Percentiles rank a stretch among this genome's conserved stretches.
phyloP scores from a whole-genome alignment of 1,140 invertebrate genomes.

The Drosophila trapezifrons region DNA sequence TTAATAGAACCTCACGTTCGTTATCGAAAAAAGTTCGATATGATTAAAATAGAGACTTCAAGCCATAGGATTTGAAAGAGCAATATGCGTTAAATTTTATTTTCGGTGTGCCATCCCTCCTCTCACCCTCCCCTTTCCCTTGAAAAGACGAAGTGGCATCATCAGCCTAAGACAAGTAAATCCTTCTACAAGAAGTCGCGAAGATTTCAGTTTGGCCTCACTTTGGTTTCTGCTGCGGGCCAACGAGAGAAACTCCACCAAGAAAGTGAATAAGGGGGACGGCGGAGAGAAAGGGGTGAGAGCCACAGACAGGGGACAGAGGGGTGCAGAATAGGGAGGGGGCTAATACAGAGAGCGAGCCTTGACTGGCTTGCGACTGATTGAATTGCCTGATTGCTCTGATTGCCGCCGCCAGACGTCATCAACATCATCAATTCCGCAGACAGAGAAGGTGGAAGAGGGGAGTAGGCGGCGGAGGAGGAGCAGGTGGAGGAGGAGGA shows the following conservation, averaged over 20 bases:
- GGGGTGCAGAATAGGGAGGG: too few species aligned
- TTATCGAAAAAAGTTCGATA: background rate
- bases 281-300: background rate
- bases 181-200: constrained; percentile 50
- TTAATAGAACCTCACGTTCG: too few species aligned
- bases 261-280: background rate
- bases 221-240: constrained; percentile 39
- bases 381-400: constrained; percentile 80
- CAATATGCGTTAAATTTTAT: background rate
- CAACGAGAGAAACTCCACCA: constrained; percentile 18
- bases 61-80: background rate
- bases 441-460: constrained; percentile 48
- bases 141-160: constrained; percentile 4
- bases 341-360: constrained; percentile 18
- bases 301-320: background rate
- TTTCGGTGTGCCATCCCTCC: background rate
- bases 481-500: background rate
- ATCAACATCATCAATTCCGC: constrained; percentile 60
- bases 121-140: too few species aligned
- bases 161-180: constrained; percentile 54
- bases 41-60: too few species aligned
- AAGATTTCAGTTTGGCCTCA: constrained; percentile 32
- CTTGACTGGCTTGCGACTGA: constrained; percentile 58
- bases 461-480: background rate
- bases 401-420: constrained; percentile 74